Evolutionary conservation across 2,797 vertebrate species (phyloP).

Genomic region (Agapornis canus): DNA sequence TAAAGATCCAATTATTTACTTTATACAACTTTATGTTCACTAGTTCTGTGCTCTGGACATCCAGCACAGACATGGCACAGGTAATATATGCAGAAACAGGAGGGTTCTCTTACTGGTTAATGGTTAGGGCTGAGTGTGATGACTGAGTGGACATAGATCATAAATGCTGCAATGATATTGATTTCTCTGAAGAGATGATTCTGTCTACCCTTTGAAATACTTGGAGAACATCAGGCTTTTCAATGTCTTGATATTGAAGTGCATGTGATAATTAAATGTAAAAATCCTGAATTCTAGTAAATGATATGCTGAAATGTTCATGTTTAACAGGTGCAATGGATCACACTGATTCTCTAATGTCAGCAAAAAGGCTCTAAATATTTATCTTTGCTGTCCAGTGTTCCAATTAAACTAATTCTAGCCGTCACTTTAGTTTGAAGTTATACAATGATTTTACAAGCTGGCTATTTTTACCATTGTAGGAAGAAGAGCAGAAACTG

Average conservation of each 20-base stretch:
- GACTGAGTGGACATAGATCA: neutral
- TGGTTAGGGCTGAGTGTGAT: neutral
- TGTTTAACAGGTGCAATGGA: neutral
- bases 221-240: neutral
- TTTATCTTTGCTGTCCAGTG: neutral
- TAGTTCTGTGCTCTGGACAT: neutral
- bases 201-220: neutral
- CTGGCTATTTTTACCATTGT: neutral
- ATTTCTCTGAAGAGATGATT: neutral
- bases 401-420: neutral
- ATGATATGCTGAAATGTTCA: neutral
- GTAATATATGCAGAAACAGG: neutral
- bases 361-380: neutral
- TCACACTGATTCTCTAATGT: neutral
- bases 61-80: neutral
- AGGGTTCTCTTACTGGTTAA: neutral
- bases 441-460: neutral
- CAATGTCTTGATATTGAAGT: neutral
- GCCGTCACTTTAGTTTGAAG: neutral
- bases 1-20: neutral
- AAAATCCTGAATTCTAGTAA: neutral
- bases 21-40: neutral
- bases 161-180: rapidly evolving
- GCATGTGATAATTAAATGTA: neutral
- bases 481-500: constrained; percentile 79